These are phyloP conservation scores for Agrilus biguttatus DNA, from an alignment of 2,888 invertebrate genomes.

Conservation along the genomic window DNA sequence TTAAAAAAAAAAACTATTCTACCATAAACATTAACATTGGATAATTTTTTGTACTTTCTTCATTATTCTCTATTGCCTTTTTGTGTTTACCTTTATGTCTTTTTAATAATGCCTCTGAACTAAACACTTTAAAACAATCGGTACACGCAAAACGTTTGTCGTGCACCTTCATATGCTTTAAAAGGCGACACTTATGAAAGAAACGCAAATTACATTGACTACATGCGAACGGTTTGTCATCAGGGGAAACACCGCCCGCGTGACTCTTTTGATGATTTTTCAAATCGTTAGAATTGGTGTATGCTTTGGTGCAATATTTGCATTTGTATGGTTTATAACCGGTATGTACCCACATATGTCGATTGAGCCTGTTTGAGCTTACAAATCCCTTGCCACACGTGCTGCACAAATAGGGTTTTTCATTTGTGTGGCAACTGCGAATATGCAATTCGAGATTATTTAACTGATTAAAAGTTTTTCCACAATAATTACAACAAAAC, in stretches of 20 bases:
- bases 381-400: conserved; percentile 28
- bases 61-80: no score
- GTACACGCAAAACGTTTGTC: conserved; percentile 19
- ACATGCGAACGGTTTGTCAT: conserved; percentile 22
- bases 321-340: conserved; percentile 25
- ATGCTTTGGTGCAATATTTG: conserved; percentile 21
- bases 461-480: conserved; percentile 26
- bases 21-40: no score
- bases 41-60: no score
- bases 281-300: conserved; percentile 23
- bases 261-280: conserved; percentile 23
- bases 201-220: conserved; percentile 21
- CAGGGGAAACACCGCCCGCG: conserved; percentile 13
- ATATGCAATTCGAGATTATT: conserved; percentile 26
- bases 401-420: conserved; percentile 25
- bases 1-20: conserved; percentile 4
- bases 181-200: conserved; percentile 29
- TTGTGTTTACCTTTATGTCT: conserved; percentile 14
- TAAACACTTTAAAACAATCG: conserved; percentile 20
- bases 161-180: conserved; percentile 35
- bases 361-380: conserved; percentile 23
- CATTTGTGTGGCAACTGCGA: conserved; percentile 26
- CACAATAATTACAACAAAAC: conserved; percentile 25
- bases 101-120: conserved; percentile 14
- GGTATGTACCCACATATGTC: conserved; percentile 28